phyloP scores from a whole-genome alignment of 2,113 vertebrate species.

The Condylura cristata region DNA sequence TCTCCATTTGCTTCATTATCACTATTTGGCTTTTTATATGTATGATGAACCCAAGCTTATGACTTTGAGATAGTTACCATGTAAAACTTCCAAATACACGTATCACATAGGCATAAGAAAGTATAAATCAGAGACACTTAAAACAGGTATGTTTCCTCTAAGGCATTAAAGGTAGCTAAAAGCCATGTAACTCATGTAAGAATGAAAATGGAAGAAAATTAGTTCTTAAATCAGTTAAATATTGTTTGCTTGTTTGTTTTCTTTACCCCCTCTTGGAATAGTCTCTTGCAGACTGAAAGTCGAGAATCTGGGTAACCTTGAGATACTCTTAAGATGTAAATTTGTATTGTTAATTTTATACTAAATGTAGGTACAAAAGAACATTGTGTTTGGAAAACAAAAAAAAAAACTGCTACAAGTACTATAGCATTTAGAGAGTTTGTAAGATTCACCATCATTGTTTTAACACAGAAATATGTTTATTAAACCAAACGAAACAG shows the following conservation, averaged over 20 bases:
- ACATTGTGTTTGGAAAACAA: conserved; percentile 40
- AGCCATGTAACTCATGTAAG: background rate
- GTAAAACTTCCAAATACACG: background rate
- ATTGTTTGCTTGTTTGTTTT: background rate
- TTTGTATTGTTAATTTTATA: background rate
- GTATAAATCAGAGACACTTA: background rate
- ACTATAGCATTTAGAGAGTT: conserved; percentile 28
- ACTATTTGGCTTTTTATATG: background rate
- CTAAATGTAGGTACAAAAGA: background rate
- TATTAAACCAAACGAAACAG: conserved; percentile 92
- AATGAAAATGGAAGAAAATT: background rate
- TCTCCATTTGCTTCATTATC: background rate
- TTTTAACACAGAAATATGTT: conserved; percentile 92
- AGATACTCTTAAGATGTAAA: background rate
- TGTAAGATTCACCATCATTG: conserved; percentile 81
- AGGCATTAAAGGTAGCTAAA: background rate
- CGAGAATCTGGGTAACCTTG: background rate
- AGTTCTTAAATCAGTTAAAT: conserved; percentile 4
- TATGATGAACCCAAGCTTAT: background rate
- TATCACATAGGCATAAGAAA: background rate
- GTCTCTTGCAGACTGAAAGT: conserved; percentile 3
- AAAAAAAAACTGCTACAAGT: conserved; percentile 10
- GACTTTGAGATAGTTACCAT: background rate
- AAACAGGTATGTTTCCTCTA: background rate
- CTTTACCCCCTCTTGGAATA: conserved; percentile 32